These are phyloP conservation scores for Amphiura filiformis DNA, from an alignment of 35 echinoderm and acorn worm genomes.

Conservation along the genomic window DNA sequence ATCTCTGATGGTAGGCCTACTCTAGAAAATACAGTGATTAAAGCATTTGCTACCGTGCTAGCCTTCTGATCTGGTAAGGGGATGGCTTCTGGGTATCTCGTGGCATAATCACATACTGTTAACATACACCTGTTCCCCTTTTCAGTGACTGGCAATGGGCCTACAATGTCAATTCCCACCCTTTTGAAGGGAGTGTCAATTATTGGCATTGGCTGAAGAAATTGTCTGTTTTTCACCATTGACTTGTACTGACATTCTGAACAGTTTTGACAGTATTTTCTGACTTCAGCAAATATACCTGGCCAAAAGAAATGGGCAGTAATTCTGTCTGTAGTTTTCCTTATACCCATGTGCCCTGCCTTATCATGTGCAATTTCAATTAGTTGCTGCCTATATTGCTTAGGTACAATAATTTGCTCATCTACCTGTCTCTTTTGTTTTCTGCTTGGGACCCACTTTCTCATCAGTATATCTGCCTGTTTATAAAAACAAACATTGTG, in stretches of 20 bases:
- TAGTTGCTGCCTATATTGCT: too few relatives aligned
- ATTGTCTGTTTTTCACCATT: neutral
- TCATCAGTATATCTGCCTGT: too few relatives aligned
- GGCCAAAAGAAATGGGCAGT: conserved; percentile 7
- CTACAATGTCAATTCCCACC: neutral
- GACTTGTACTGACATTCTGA: neutral
- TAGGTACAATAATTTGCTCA: too few relatives aligned
- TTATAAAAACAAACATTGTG: too few relatives aligned
- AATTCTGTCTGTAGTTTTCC: conserved; percentile 22
- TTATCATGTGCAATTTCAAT: too few relatives aligned
- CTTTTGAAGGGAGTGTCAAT: conserved; percentile 15
- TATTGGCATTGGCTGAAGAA: neutral
- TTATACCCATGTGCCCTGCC: too few relatives aligned
- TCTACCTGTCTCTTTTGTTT: too few relatives aligned
- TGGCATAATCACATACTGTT: conserved; percentile 21
- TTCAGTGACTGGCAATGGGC: conserved; percentile 27
- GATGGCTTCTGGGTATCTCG: conserved; percentile 9
- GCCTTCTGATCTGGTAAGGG: conserved; percentile 36
- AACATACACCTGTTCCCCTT: neutral
- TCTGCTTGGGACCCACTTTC: too few relatives aligned
- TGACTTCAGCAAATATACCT: neutral
- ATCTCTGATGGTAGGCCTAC: conserved; percentile 32
- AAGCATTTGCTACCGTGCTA: conserved; percentile 31
- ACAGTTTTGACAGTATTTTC: neutral
- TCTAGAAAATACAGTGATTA: conserved; percentile 17